phyloP scores from a whole-genome alignment of 2,888 invertebrate species.

The Agrotis segetum region DNA sequence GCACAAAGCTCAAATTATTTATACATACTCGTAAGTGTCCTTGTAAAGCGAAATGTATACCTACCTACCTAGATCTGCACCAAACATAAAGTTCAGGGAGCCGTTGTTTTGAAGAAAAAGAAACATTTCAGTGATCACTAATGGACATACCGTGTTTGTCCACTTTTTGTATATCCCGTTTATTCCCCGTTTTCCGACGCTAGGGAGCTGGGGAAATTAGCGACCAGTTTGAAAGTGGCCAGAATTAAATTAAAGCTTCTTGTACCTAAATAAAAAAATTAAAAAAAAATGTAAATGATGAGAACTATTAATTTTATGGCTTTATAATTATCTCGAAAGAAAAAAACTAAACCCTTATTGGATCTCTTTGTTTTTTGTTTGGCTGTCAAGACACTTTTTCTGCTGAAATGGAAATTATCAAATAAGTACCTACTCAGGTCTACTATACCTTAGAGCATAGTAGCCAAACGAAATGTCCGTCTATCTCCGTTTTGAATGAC shows the following conservation, averaged over 20 bases:
- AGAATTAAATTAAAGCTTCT: constrained; percentile 3
- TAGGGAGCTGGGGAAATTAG: constrained; percentile 19
- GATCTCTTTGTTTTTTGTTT: too few species aligned
- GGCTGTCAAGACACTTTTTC: too few species aligned
- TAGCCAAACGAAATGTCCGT: too few species aligned
- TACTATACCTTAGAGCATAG: too few species aligned
- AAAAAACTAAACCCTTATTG: too few species aligned
- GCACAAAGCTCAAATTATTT: too few species aligned
- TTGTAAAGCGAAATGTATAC: constrained; percentile 5
- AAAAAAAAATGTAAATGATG: too few species aligned
- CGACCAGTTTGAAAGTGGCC: constrained; percentile 16
- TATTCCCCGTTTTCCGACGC: constrained; percentile 13
- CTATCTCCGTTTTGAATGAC: background rate
- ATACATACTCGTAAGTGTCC: background rate
- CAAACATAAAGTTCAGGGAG: constrained; percentile 21
- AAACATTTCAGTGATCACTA: constrained; percentile 41
- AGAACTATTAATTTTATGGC: too few species aligned
- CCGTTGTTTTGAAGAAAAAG: constrained; percentile 36
- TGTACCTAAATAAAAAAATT: constrained; percentile 13
- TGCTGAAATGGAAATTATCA: too few species aligned
- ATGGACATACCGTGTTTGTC: constrained; percentile 56
- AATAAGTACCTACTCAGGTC: too few species aligned
- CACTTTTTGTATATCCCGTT: constrained; percentile 41
- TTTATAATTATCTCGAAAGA: too few species aligned
- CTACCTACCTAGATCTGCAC: constrained; percentile 3